Percentiles rank a stretch among this genome's conserved stretches.
Conservation (phyloP, 2,113 vertebrate genomes). For the Heterochromis multidens region DNA sequence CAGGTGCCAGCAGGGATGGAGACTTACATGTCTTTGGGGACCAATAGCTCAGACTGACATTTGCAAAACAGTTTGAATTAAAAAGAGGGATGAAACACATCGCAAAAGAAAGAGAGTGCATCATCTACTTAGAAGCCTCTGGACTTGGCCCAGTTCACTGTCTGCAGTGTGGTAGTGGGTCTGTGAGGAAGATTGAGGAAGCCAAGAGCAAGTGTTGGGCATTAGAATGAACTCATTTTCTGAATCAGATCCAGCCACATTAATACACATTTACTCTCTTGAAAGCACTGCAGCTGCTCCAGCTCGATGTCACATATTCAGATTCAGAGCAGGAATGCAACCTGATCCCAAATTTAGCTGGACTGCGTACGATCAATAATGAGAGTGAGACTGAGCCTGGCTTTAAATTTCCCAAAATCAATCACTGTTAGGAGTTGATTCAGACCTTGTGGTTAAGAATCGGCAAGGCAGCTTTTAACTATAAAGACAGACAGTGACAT, state of each 20-base stretch:
- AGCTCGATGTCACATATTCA: slow-evolving; percentile 27
- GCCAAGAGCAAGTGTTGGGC: slow-evolving; percentile 12
- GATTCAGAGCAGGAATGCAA: slow-evolving; percentile 41
- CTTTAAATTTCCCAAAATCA: slow-evolving; percentile 67
- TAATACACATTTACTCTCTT: slow-evolving; percentile 51
- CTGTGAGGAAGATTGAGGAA: slow-evolving; percentile 2
- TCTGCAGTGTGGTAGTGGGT: slow-evolving; percentile 31
- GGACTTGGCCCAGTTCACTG: slow-evolving; percentile 59
- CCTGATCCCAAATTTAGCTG: slow-evolving; percentile 45
- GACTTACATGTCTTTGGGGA: slow-evolving; percentile 43
- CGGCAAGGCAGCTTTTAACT: slow-evolving; percentile 56
- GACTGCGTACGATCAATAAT: slow-evolving; percentile 57
- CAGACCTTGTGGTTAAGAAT: slow-evolving; percentile 51
- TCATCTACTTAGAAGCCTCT: slow-evolving; percentile 70
- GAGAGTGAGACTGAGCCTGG: slow-evolving; percentile 47
- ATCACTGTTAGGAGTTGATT: slow-evolving; percentile 64
- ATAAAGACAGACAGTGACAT: slow-evolving; percentile 26
- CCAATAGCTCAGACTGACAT: slow-evolving; percentile 56
- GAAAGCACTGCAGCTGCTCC: slow-evolving; percentile 23
- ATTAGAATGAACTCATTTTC: slow-evolving; percentile 48
- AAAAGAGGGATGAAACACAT: slow-evolving; percentile 59
- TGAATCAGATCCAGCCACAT: slow-evolving; percentile 49
- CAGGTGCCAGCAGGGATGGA: slow-evolving; percentile 5
- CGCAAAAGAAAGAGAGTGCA: slow-evolving; percentile 52
- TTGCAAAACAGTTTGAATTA: slow-evolving; percentile 60